Evolutionary conservation across 2,113 vertebrate genomes (phyloP).

Genomic region (Thalassarche chlororhynchos): DNA sequence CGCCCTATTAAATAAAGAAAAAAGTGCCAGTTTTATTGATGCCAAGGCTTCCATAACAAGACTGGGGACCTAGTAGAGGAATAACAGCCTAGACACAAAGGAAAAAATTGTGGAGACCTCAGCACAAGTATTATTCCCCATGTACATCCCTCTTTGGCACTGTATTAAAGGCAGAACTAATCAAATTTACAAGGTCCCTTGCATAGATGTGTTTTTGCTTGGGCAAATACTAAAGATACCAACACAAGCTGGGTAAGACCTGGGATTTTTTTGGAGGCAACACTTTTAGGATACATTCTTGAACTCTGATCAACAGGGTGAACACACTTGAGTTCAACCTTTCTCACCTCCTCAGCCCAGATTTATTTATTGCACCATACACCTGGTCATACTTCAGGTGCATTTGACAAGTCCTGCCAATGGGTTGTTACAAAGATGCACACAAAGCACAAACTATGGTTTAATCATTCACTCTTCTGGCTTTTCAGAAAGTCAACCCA

Average conservation of each 20-base stretch:
- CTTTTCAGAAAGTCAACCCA: slow-evolving; percentile 84
- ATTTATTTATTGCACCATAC: background rate
- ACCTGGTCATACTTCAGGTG: background rate
- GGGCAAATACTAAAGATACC: background rate
- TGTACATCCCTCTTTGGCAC: background rate
- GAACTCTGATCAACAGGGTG: background rate
- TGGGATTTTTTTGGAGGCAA: background rate
- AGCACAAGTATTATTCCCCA: background rate
- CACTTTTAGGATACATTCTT: background rate
- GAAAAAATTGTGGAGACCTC: background rate
- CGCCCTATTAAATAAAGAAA: background rate
- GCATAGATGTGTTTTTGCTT: background rate
- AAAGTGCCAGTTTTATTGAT: background rate
- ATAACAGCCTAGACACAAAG: background rate
- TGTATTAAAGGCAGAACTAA: background rate
- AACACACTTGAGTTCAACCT: background rate
- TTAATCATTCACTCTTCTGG: background rate
- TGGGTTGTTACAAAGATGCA: background rate
- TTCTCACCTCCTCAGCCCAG: background rate
- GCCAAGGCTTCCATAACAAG: background rate
- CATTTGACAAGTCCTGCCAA: background rate
- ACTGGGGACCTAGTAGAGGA: background rate
- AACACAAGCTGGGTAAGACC: background rate
- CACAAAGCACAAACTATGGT: background rate
- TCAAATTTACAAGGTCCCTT: background rate